These are phyloP conservation scores for Phymatocera aterrima DNA, from an alignment of 2,888 invertebrate species.

Conservation along the genomic window DNA sequence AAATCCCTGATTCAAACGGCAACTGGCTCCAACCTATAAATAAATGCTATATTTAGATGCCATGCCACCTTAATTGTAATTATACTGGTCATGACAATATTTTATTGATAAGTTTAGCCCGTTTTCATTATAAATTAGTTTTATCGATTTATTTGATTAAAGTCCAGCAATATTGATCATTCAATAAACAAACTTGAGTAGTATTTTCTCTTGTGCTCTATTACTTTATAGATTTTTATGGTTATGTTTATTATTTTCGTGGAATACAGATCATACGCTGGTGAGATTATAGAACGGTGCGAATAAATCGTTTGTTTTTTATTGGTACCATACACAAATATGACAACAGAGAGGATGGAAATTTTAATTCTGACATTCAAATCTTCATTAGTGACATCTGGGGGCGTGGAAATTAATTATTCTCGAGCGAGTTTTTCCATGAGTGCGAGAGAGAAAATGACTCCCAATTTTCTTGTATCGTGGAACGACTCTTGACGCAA, in stretches of 20 bases:
- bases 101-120: neutral
- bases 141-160: neutral
- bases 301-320: neutral
- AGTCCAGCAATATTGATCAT: neutral
- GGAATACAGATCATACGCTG: too few species aligned
- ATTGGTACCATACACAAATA: too few species aligned
- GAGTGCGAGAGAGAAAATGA: too few species aligned
- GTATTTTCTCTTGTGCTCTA: neutral
- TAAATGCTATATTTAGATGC: slow-evolving; percentile 69
- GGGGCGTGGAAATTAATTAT: too few species aligned
- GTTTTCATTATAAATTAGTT: neutral
- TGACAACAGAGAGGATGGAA: too few species aligned
- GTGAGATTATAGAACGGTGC: neutral
- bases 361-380: too few species aligned
- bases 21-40: slow-evolving; percentile 70
- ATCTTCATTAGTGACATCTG: too few species aligned
- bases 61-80: slow-evolving; percentile 40
- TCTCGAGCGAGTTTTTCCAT: too few species aligned
- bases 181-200: neutral
- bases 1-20: slow-evolving; percentile 60
- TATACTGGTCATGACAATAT: slow-evolving; percentile 16
- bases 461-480: too few species aligned
- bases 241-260: slow-evolving; percentile 25
- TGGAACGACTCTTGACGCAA: too few species aligned
- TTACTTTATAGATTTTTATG: neutral